These are phyloP conservation scores for Pachyramphus minor DNA, from an alignment of 2,113 vertebrate genomes.

Conservation along the genomic window DNA sequence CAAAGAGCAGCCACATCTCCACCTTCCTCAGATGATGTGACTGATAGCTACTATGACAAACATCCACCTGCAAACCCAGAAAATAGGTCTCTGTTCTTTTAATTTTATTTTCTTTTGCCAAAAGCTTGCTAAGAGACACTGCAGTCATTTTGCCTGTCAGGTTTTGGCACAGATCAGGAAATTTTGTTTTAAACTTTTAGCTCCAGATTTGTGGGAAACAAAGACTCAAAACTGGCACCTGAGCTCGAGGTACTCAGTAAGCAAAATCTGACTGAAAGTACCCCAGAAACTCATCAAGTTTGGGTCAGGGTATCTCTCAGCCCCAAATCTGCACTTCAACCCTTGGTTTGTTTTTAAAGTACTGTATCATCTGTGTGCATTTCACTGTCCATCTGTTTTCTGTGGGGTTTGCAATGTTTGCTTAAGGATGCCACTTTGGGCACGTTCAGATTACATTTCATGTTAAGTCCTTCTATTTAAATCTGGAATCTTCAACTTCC, in stretches of 20 bases:
- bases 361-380: background rate
- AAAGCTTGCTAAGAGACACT: background rate
- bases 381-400: background rate
- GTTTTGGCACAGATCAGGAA: background rate
- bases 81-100: background rate
- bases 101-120: background rate
- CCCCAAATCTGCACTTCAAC: background rate
- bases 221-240: background rate
- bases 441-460: background rate
- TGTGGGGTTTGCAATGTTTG: background rate
- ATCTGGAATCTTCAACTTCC: background rate
- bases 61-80: background rate
- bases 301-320: background rate
- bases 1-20: fast-evolving
- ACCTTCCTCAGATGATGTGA: background rate
- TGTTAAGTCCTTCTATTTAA: background rate
- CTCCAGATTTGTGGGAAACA: background rate
- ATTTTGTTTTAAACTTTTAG: background rate
- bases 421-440: background rate
- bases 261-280: background rate
- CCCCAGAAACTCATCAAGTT: background rate
- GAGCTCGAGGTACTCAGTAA: background rate
- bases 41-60: background rate
- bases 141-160: background rate
- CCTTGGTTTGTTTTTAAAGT: background rate